Evolutionary conservation across 2,113 vertebrate genomes (phyloP).

Genomic region (Propithecus coquereli): DNA sequence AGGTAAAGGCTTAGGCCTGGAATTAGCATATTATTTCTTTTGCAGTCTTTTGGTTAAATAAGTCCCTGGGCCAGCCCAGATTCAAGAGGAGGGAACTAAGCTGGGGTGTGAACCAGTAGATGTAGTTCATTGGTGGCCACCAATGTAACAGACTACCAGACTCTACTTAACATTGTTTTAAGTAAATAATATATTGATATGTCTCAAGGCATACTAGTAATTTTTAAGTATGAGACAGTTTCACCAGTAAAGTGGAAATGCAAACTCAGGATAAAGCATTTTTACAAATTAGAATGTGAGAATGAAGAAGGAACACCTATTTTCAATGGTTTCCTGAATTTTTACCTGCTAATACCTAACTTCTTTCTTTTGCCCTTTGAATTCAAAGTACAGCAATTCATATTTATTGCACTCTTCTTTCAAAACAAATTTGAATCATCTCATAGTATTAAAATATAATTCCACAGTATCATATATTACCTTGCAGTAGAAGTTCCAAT

Average conservation of each 20-base stretch:
- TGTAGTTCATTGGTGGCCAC: background rate
- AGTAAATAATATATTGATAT: background rate
- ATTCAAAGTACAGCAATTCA: background rate
- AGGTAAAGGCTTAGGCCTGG: background rate
- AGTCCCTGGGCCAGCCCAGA: background rate
- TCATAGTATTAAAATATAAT: background rate
- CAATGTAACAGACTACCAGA: background rate
- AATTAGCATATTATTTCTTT: background rate
- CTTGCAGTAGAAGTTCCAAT: background rate
- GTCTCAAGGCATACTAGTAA: background rate
- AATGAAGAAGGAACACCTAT: background rate
- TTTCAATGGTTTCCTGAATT: background rate
- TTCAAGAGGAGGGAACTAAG: background rate
- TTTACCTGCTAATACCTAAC: background rate
- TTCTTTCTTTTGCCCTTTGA: constrained; percentile 15
- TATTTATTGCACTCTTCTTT: background rate
- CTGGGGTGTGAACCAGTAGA: background rate
- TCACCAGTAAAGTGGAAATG: background rate
- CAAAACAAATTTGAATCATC: background rate
- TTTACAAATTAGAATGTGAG: background rate
- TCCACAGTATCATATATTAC: background rate
- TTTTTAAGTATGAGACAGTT: background rate
- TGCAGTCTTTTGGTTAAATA: background rate
- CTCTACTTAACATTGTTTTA: background rate
- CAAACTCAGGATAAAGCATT: background rate